phyloP scores from a whole-genome alignment of 2,888 invertebrate species.

The Steromphala cineraria region DNA sequence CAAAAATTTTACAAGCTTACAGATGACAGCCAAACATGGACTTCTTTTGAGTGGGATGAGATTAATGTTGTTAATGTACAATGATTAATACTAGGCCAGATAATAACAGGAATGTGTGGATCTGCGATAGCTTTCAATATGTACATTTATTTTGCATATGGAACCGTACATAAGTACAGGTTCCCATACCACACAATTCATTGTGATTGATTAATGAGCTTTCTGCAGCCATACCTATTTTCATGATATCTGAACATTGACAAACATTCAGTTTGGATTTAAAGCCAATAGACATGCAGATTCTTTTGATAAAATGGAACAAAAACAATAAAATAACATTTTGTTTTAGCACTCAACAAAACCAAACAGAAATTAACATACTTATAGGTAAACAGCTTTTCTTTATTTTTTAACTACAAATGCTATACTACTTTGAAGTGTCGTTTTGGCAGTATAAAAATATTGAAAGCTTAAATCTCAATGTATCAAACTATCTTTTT shows the following conservation, averaged over 20 bases:
- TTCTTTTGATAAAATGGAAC: neutral
- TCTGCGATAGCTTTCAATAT: constrained; percentile 17
- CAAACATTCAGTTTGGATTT: neutral
- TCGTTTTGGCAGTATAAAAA: constrained; percentile 15
- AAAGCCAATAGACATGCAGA: constrained; percentile 4
- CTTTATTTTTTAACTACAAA: constrained; percentile 2
- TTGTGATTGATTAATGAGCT: neutral
- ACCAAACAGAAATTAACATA: constrained; percentile 15
- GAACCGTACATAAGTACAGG: neutral
- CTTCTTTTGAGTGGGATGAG: constrained; percentile 10
- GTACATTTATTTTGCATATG: constrained; percentile 16
- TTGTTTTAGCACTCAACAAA: neutral
- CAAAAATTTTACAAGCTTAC: neutral
- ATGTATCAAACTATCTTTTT: constrained; percentile 6
- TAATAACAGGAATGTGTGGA: constrained; percentile 14
- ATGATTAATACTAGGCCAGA: constrained; percentile 20
- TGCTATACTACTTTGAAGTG: constrained; percentile 3
- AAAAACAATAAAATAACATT: constrained; percentile 19
- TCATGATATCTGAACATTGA: neutral
- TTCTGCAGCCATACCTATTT: neutral
- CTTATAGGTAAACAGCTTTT: neutral
- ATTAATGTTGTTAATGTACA: constrained; percentile 20
- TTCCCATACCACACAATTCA: constrained; percentile 14
- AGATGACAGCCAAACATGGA: constrained; percentile 14
- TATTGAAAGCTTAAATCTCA: constrained; percentile 17